A percentile compares a stretch with the other conserved stretches of the same genome.
Conservation (phyloP, 1,140 invertebrate genomes). For the Brachionus rubens region DNA sequence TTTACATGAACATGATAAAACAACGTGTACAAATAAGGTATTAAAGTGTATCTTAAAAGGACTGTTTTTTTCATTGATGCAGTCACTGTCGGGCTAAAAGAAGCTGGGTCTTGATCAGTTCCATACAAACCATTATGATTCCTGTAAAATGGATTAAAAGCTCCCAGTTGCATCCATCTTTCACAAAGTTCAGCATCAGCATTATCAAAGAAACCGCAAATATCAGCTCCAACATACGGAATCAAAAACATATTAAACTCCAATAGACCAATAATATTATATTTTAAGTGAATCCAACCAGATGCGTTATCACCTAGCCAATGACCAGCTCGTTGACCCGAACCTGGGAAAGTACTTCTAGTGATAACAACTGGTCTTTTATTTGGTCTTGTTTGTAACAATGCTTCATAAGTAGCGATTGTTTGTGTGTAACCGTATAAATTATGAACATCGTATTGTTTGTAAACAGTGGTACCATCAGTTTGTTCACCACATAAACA, state of each 20-base stretch:
- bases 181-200: conserved; percentile 66
- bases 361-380: conserved; percentile 70
- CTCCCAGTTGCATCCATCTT: conserved; percentile 65
- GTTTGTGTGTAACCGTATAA: conserved; percentile 65
- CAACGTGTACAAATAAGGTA: conserved; percentile 78
- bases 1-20: conserved; percentile 70
- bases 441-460: conserved; percentile 68
- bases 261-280: conserved; percentile 53
- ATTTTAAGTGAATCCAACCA: conserved; percentile 54
- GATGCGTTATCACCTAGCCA: conserved; percentile 72
- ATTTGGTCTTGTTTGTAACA: conserved; percentile 29
- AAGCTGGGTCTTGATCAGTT: conserved; percentile 54
- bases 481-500: conserved; percentile 77
- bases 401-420: conserved; percentile 61
- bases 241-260: conserved; percentile 62
- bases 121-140: conserved; percentile 54
- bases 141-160: conserved; percentile 59
- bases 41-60: conserved; percentile 68
- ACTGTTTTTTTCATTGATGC: conserved; percentile 63
- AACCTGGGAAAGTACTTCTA: conserved; percentile 75
- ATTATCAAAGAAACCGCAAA: conserved; percentile 80
- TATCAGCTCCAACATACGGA: conserved; percentile 76
- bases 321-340: conserved; percentile 76
- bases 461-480: conserved; percentile 50
- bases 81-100: conserved; percentile 34